phyloP scores from a whole-genome alignment of 2,888 invertebrate genomes.

The Ophion costatus region DNA sequence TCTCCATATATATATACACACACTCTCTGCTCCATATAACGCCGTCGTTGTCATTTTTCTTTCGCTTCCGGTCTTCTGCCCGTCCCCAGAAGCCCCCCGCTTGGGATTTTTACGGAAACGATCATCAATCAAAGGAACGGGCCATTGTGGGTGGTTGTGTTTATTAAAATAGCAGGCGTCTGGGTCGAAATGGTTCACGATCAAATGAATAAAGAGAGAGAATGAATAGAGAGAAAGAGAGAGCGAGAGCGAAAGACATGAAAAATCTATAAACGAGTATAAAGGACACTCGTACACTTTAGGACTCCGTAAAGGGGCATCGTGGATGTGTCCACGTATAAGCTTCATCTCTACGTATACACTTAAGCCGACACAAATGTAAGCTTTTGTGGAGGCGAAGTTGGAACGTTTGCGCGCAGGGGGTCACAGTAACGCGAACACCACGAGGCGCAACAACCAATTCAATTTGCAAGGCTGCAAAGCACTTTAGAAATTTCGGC shows the following conservation, averaged over 20 bases:
- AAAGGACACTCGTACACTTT: conserved; percentile 11
- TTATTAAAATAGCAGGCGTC: conserved; percentile 71
- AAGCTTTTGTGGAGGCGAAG: conserved; percentile 24
- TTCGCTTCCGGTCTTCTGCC: conserved; percentile 12
- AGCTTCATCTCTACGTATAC: neutral
- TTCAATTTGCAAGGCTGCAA: conserved; percentile 47
- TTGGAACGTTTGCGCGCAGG: conserved; percentile 12
- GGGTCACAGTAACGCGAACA: conserved; percentile 39
- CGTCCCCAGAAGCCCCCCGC: conserved; percentile 19
- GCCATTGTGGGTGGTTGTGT: conserved; percentile 65
- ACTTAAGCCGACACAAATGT: conserved; percentile 13
- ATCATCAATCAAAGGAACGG: conserved; percentile 68
- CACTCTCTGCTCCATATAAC: conserved; percentile 24
- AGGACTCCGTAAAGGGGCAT: neutral
- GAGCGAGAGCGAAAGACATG: neutral
- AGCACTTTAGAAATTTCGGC: conserved; percentile 56
- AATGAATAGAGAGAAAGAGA: neutral
- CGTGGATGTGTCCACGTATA: neutral
- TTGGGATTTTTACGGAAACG: conserved; percentile 58
- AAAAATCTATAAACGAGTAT: neutral
- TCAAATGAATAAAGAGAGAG: conserved; percentile 1
- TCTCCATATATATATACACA: neutral
- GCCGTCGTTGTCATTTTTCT: conserved; percentile 33
- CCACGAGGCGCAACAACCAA: conserved; percentile 48
- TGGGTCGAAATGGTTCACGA: conserved; percentile 22